Conservation (phyloP, 1,140 invertebrate species). For the Thalassaphorura encarpata region DNA sequence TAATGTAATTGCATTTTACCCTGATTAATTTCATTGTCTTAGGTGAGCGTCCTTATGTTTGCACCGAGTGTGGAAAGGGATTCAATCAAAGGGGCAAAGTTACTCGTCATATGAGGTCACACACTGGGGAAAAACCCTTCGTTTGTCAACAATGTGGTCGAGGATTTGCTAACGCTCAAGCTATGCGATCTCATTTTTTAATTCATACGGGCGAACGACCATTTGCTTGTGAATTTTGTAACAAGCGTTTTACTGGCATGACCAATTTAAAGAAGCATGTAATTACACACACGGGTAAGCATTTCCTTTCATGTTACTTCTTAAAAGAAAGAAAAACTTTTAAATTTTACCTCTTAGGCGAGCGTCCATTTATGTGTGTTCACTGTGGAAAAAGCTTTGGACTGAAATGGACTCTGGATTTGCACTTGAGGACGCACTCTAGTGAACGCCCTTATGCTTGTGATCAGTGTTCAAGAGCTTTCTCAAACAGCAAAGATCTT, state of each 20-base stretch:
- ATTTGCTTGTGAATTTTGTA: constrained; percentile 37
- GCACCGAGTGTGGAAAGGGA: constrained; percentile 44
- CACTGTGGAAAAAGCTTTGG: constrained; percentile 47
- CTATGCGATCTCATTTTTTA: constrained; percentile 25
- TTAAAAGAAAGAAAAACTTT: not conserved
- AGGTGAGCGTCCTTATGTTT: constrained; percentile 45
- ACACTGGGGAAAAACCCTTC: constrained; percentile 34
- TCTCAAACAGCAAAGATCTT: constrained; percentile 47
- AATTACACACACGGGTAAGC: constrained; percentile 36
- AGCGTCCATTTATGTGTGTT: constrained; percentile 44
- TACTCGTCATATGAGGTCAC: constrained; percentile 32
- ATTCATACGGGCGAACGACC: constrained; percentile 35
- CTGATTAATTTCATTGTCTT: constrained; percentile 36
- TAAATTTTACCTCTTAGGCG: constrained; percentile 38
- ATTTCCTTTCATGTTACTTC: not conserved
- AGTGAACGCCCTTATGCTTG: constrained; percentile 41
- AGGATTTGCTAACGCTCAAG: constrained; percentile 32
- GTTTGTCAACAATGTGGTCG: constrained; percentile 26
- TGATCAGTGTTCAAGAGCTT: constrained; percentile 43
- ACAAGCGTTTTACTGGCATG: constrained; percentile 38
- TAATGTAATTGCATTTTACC: not conserved
- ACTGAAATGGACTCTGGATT: constrained; percentile 38
- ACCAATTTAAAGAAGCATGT: constrained; percentile 39
- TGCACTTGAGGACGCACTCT: constrained; percentile 36
- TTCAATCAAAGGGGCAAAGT: constrained; percentile 42